Evolutionary conservation across 2,113 vertebrate species (phyloP), one percentile per base, ranked within the genome.

Genomic region (Megaptera novaeangliae): DNA sequence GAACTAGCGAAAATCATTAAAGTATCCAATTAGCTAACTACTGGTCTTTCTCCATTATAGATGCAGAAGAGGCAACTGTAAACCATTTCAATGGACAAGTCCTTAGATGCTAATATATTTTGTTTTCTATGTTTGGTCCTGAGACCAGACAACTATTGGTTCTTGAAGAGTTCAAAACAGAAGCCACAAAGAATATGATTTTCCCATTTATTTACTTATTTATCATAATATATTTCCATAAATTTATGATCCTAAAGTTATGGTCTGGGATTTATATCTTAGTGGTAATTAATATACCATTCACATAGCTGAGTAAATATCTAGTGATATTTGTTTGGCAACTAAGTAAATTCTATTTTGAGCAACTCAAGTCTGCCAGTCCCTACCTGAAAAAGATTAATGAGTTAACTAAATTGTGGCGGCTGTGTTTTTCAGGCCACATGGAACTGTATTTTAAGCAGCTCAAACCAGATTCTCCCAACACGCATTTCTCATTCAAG

Each of bases 321-420:
- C 44, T 81, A 88, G 44, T 74, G 20, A 93, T 95, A 46, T 66
- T 93, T 93, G 17, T 84, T 85, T 85, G 55, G 15, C 27, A 80
- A 91, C 36, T 44, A 95, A 78, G 36, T 89, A 85, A 93, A 83
- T 57, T 72, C 21, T 72, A 94, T 93, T 97, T 95, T 90, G 49
- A 93, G n/a, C 36, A 71, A 75, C 14, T 61, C 39, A 39, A 23
- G 10, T 74, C 9, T 64, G 39, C 23, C 18, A 72, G n/a, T 82
- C 97, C 61, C 61, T 55, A 87, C 86, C 57, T 87, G 31, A 93
- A 29, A 49, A 97, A 83, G 31, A 88, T 81, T 44, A 81, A 94
- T 91, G 72, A 96, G 41, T 81, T 52, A 91, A 46, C 13, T 93
- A 89, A 69, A 57, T 66, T 64, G n/a, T 84, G 49, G 63, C 36